Evolutionary conservation across 2,113 vertebrate genomes (phyloP), one percentile per base, ranked within the genome.

Genomic region (Cygnus atratus): DNA sequence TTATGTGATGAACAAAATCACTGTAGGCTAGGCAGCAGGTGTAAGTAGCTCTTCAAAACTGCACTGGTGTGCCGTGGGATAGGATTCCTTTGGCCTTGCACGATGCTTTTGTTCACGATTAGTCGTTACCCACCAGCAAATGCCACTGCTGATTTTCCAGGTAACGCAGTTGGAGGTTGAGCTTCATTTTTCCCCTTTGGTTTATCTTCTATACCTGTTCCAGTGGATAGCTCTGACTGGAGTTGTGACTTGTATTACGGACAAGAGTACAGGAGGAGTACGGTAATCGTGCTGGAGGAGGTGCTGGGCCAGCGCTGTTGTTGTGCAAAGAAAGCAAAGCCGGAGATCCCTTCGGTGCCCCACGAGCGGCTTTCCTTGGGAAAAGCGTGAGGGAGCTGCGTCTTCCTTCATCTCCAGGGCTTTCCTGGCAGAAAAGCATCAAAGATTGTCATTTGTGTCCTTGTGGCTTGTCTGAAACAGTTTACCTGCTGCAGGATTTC

Each of bases 371-470:
- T 68, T 74, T 24, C 33, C 39, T 29, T 87, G 58, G 71, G 31
- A 39, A 39, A 20, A 4, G 4, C 24, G 8, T 0, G 2, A 48
- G 50, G 35, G 37, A 7, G 52, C 81, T 28, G 4, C 5, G 3
- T 17, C 46, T 11, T 26, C 22, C 28, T 78, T 4, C 13, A 29
- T 44, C 50, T 76, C 50, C 50, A 71, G 70, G 68, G 74, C 29
- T 52, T 61, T 87, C 62, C 28, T 76, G 37, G 10, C 35, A 58
- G 44, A 16, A 68, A 48, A 76, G 24, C 11, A 11, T n/a, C 57
- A 52, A 52, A 67, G 37, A 37, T 10, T 74, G 66, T 6, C 1
- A 11, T 63, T 75, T 55, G 39, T 91, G 82, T 75, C 43, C 58
- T 16, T 35, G 39, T 52, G 31, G 13, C 57, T 79, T 13, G 3